These are phyloP conservation scores for Rhagologus leucostigma DNA, from an alignment of 2,113 vertebrate genomes.

Conservation along the genomic window DNA sequence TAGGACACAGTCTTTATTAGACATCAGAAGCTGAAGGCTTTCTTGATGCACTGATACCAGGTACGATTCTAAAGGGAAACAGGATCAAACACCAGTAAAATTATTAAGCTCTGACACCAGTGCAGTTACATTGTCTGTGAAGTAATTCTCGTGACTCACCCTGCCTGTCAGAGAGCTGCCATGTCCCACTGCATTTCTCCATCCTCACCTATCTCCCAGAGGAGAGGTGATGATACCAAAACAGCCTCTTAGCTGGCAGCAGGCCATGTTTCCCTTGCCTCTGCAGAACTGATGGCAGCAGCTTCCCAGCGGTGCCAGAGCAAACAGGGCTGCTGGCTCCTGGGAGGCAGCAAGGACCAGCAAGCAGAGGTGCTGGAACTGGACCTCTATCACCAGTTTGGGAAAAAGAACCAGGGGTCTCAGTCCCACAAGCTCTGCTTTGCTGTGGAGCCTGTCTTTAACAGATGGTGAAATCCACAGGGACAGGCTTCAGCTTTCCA, in stretches of 20 bases:
- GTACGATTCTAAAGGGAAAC: not conserved
- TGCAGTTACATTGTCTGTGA: not conserved
- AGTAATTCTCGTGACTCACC: accelerated
- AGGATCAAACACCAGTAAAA: not conserved
- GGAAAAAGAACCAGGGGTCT: not conserved
- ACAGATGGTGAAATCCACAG: not conserved
- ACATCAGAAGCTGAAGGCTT: not conserved
- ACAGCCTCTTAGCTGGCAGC: not conserved
- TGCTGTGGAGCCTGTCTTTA: not conserved
- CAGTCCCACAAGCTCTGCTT: not conserved
- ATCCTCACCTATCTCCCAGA: not conserved
- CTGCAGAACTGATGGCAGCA: not conserved
- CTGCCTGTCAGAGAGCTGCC: not conserved
- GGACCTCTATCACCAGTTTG: accelerated
- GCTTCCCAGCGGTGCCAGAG: accelerated
- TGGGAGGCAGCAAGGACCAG: not conserved
- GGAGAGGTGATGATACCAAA: not conserved
- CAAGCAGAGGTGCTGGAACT: accelerated
- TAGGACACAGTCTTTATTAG: not conserved
- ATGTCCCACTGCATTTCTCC: not conserved
- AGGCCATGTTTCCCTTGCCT: not conserved
- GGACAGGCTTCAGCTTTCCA: constrained; percentile 21
- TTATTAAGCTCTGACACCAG: not conserved
- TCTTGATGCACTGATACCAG: not conserved
- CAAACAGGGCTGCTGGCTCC: not conserved